Percentiles rank a stretch among this genome's conserved stretches.
Evolutionary conservation across 2,797 vertebrate genomes (phyloP).

Genomic region (Onychomys arenicola): DNA sequence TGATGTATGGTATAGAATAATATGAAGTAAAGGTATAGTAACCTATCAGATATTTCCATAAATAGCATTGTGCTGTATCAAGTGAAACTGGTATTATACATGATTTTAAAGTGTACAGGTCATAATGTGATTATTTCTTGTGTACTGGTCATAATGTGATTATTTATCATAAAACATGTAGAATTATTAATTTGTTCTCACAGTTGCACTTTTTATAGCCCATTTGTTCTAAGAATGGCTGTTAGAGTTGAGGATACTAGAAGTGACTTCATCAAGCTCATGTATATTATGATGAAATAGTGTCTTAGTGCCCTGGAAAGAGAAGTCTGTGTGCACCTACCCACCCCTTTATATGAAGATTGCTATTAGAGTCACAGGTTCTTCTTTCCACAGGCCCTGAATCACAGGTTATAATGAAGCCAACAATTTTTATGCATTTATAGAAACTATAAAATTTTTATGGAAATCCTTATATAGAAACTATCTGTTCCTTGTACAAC

Average conservation of each 20-base stretch:
- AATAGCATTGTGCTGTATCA: constrained; percentile 58
- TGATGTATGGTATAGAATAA: constrained; percentile 44
- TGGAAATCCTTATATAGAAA: constrained; percentile 88
- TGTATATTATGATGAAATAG: constrained; percentile 80
- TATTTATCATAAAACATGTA: constrained; percentile 58
- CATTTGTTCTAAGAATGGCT: constrained; percentile 59
- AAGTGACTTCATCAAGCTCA: constrained; percentile 49
- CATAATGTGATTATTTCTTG: constrained; percentile 47
- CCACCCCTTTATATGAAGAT: constrained; percentile 77
- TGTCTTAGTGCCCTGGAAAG: constrained; percentile 75
- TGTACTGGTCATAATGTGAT: constrained; percentile 52
- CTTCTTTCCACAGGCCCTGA: constrained; percentile 85
- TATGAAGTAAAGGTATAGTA: constrained; percentile 67
- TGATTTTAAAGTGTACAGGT: constrained; percentile 57
- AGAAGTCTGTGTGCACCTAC: constrained; percentile 64
- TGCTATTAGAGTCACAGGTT: constrained; percentile 81
- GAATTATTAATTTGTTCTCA: constrained; percentile 72
- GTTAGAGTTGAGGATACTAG: constrained; percentile 33
- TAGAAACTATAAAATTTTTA: constrained; percentile 88
- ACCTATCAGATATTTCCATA: constrained; percentile 52
- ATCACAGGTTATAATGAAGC: constrained; percentile 85
- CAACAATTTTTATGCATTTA: constrained; percentile 87
- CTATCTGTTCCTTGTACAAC: constrained; percentile 84
- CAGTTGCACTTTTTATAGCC: constrained; percentile 76
- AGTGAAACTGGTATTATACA: constrained; percentile 30